Conservation (phyloP, 2,113 vertebrate species). For the Antigone vipio region DNA sequence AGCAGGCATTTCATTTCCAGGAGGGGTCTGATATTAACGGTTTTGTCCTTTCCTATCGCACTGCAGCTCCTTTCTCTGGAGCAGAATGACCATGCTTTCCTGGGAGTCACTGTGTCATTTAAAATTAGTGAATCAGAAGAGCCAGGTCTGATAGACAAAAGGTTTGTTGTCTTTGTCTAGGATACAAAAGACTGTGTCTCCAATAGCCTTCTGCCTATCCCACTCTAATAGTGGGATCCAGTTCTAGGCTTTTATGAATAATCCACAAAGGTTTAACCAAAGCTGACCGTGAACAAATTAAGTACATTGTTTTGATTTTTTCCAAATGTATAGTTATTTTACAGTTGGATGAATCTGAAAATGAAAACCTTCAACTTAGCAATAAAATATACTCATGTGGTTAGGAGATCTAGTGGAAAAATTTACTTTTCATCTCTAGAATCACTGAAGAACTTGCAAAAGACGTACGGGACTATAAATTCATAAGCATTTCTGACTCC, state of each 20-base stretch:
- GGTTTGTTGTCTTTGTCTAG: conserved; percentile 24
- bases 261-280: conserved; percentile 21
- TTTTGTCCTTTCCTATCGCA: background rate
- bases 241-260: background rate
- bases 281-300: conserved; percentile 16
- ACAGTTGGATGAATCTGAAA: conserved; percentile 40
- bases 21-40: background rate
- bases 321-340: conserved; percentile 39
- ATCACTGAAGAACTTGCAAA: conserved; percentile 20
- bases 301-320: conserved; percentile 37
- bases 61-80: background rate
- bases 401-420: conserved; percentile 32
- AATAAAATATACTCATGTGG: conserved; percentile 14
- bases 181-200: background rate
- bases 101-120: background rate
- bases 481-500: conserved; percentile 40
- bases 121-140: conserved; percentile 24
- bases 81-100: conserved; percentile 1
- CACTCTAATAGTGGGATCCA: background rate
- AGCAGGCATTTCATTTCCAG: conserved; percentile 38
- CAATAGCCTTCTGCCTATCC: background rate
- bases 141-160: background rate
- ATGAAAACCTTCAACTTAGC: conserved; percentile 50
- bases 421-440: conserved; percentile 32
- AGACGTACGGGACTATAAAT: conserved; percentile 25